Evolutionary conservation across 2,888 invertebrate species (phyloP), one percentile per base, ranked within the genome.

Genomic region (Scelioninae gen. 1): DNA sequence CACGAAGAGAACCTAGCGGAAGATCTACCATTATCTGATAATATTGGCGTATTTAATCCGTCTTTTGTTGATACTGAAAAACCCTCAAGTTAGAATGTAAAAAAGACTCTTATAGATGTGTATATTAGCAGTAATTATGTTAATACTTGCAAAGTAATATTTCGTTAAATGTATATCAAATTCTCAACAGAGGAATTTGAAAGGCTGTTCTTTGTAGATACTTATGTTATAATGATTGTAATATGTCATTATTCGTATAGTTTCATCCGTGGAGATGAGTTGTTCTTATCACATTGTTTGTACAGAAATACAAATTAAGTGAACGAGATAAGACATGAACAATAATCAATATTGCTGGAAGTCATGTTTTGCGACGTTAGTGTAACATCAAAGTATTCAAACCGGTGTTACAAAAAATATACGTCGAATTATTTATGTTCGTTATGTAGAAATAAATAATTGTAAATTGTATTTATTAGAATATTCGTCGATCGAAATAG

Each of bases 11-110:
- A 72, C 15, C n/a, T 82, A 3, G 43, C 10, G 10, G 60, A 81
- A 53, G 79, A 79, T 43, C 16, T 79, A 16, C 65, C 53, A 8
- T 49, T 83, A 9, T 47, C 65, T 4, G 78, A 78, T 32, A 68
- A 63, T 16, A 66, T 69, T 13, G 65, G 65, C 5, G 69, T 40
- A 2, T 51, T 68, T n/a, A 82, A 49, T 62, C 66, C 82, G 5
- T 32, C 72, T 2, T 66, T 77, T 40, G 66, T n/a, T 0, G 68
- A 81, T 5, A 2, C 5, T 43, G 74, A 80, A 13, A 80, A 74
- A 40, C 49, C 31, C n/a, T 38, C 11, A 43, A 49, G 0, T 49
- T 63, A 63, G 11, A 29, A 40, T 29, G 10, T 4, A 34, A 23
- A 34, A 16, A 53, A 6, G n/a, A 31, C 31, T n/a, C n/a, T 43